A percentile compares a stretch with the other conserved stretches of the same genome.
Evolutionary conservation across 2,113 vertebrate genomes (phyloP).

Genomic region (Pollimyrus isidori): DNA sequence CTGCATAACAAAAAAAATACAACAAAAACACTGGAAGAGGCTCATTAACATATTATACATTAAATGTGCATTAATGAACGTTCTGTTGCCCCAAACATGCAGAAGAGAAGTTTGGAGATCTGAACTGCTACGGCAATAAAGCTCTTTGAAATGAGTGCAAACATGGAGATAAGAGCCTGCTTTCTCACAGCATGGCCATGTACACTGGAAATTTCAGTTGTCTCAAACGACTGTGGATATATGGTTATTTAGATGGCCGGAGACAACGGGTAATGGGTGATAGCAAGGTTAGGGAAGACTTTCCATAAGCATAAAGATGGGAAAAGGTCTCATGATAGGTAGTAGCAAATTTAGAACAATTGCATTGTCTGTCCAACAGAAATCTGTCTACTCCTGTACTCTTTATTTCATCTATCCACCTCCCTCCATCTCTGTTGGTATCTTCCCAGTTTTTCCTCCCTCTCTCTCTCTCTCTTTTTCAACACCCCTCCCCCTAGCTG

Average conservation of each 20-base stretch:
- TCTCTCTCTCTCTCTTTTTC: conserved; percentile 24
- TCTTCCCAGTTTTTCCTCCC: neutral
- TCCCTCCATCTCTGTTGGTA: conserved; percentile 21
- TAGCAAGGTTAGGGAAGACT: neutral
- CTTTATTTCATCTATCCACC: neutral
- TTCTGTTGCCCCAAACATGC: neutral
- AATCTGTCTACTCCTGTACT: neutral
- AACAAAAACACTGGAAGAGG: neutral
- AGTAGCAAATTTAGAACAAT: neutral
- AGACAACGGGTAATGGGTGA: neutral
- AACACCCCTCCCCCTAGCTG: conserved; percentile 9
- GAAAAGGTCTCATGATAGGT: neutral
- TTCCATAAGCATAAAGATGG: neutral
- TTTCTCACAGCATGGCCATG: neutral
- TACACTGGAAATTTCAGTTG: neutral
- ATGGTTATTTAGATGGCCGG: neutral
- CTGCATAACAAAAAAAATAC: neutral
- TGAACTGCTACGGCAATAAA: neutral
- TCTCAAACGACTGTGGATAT: neutral
- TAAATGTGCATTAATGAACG: neutral
- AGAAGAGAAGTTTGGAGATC: neutral
- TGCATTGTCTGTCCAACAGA: neutral
- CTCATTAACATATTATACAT: neutral
- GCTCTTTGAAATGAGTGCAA: neutral
- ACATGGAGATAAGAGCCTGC: neutral